A percentile compares a stretch with the other conserved stretches of the same genome.
Conservation (phyloP, 2,888 invertebrate genomes). For the Cotesia congregata region DNA sequence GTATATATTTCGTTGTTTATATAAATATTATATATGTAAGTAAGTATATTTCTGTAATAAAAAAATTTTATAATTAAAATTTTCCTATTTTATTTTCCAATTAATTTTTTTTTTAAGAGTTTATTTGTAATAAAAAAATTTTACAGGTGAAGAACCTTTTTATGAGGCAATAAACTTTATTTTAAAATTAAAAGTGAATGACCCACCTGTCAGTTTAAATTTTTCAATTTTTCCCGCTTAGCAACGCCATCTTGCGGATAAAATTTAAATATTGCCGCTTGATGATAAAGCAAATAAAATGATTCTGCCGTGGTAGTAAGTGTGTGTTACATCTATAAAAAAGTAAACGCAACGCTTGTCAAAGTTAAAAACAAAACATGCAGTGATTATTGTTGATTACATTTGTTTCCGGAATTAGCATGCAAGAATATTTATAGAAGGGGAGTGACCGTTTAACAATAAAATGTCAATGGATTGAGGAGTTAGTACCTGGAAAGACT, state of each 20-base stretch:
- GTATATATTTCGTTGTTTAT: not conserved
- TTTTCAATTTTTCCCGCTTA: not conserved
- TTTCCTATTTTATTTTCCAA: not conserved
- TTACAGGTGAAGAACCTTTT: too few species aligned
- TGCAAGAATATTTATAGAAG: not conserved
- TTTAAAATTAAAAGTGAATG: too few species aligned
- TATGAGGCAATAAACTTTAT: too few species aligned
- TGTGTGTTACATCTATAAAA: too few species aligned
- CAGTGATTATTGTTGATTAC: conserved; percentile 25
- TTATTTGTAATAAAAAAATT: not conserved
- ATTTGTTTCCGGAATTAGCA: not conserved
- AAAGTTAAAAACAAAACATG: conserved; percentile 33
- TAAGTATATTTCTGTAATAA: not conserved
- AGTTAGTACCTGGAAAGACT: not conserved
- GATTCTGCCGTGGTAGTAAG: too few species aligned
- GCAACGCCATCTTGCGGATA: not conserved
- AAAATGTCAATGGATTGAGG: conserved; percentile 3
- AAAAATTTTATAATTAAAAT: not conserved
- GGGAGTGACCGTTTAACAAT: not conserved
- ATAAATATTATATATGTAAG: not conserved
- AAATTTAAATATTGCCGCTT: not conserved
- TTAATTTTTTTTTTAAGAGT: not conserved
- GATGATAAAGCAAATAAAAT: not conserved
- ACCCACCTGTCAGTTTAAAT: not conserved
- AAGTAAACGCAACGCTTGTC: conserved; percentile 9